Percentiles rank a stretch among this genome's conserved stretches.
These are phyloP conservation scores for Prinia subflava DNA, from an alignment of 2,113 vertebrate genomes.

Conservation along the genomic window DNA sequence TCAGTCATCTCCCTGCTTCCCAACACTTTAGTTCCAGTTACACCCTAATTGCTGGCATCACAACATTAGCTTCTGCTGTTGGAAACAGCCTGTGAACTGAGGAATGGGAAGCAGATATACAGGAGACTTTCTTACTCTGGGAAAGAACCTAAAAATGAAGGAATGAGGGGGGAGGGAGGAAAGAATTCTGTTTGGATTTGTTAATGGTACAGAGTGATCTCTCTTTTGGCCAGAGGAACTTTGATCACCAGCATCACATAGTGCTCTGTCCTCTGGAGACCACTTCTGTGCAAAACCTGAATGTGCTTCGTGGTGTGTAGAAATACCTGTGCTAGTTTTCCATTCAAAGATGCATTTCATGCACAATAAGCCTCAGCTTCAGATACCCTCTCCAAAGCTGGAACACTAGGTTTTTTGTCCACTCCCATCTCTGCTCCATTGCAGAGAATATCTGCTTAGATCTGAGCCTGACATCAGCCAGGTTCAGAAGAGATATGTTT, in stretches of 20 bases:
- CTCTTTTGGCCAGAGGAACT: neutral
- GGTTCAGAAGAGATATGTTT: neutral
- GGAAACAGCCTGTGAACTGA: neutral
- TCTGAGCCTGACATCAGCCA: neutral
- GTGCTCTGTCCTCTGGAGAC: neutral
- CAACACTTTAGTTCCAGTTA: neutral
- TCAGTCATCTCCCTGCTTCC: neutral
- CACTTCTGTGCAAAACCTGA: neutral
- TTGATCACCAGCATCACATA: rapidly evolving
- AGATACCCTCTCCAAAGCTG: neutral
- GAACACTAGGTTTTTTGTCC: neutral
- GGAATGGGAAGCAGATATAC: neutral
- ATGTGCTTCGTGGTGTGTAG: neutral
- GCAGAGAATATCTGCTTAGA: neutral
- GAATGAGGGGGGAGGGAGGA: neutral
- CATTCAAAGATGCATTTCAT: neutral
- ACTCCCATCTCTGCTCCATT: neutral
- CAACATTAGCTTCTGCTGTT: neutral
- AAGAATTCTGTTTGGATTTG: neutral
- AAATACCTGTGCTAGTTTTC: neutral
- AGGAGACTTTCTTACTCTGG: neutral
- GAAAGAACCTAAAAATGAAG: neutral
- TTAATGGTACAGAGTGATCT: neutral
- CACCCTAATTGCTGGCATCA: neutral
- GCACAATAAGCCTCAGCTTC: neutral